phyloP scores from a whole-genome alignment of 1,140 invertebrate genomes.

The Bombyx mandarina region DNA sequence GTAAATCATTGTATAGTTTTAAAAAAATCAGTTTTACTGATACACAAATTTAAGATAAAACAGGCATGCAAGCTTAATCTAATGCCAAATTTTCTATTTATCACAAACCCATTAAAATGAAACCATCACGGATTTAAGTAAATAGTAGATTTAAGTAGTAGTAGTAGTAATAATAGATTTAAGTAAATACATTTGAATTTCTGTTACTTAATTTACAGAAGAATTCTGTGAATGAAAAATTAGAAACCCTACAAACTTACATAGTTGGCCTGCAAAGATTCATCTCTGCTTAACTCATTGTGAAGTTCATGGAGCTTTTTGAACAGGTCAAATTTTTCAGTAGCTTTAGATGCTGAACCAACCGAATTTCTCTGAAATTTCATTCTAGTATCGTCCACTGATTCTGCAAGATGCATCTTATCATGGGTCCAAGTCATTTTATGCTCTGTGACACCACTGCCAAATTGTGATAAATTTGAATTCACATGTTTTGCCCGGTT shows the following conservation, averaged over 20 bases:
- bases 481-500: conserved; percentile 65
- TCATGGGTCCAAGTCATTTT: conserved; percentile 69
- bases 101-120: too few species aligned
- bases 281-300: conserved; percentile 65
- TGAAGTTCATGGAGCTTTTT: conserved; percentile 74
- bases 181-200: too few species aligned
- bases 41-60: too few species aligned
- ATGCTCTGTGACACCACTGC: conserved; percentile 62
- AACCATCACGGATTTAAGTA: too few species aligned
- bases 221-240: neutral
- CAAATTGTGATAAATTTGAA: conserved; percentile 55
- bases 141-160: too few species aligned
- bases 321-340: conserved; percentile 72
- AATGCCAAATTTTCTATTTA: too few species aligned
- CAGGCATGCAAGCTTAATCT: too few species aligned
- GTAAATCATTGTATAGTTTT: too few species aligned
- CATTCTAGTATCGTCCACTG: conserved; percentile 61
- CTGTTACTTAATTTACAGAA: neutral
- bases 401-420: conserved; percentile 62
- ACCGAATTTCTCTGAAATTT: conserved; percentile 60
- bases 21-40: too few species aligned
- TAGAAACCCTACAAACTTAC: conserved; percentile 32
- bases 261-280: conserved; percentile 60
- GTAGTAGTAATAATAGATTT: too few species aligned
- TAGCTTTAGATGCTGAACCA: conserved; percentile 46